Base-by-base conservation (phyloP, 1,140 invertebrate species). In the Yoshiicerus persimilis region DNA sequence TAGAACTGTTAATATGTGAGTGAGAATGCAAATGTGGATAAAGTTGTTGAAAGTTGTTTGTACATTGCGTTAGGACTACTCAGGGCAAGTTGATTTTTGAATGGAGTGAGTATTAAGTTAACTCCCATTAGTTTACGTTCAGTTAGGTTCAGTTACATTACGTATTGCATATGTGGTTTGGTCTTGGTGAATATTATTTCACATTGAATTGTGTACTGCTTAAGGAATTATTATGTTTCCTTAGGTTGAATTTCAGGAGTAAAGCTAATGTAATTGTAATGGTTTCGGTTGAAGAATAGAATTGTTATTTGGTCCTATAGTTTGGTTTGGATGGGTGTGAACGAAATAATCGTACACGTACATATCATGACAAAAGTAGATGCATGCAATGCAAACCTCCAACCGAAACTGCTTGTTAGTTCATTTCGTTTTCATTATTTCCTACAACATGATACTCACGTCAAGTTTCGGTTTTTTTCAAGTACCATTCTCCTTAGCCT, bases 401-500 rank as follows among this genome's bases (percentile, higher is more conserved):
- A 4, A n/a, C 25, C 66, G 13, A 70, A 30, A 8, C 32, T 80
- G 75, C 75, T 80, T 36, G 75, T 80, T 80, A 80, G 75, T 80
- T 80, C 75, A 80, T 56, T 56, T 56, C 47, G 47, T 56, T 56
- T 56, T 56, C 47, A 56, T 80, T 80, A 80, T 36, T 80, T 80
- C 75, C 10, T 80, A 80, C n/a, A n/a, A n/a, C 75, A 80, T 80
- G 75, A 34, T 38, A 80, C 75, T 80, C 30, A 80, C 75, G 32
- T 80, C 75, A 80, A 36, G 75, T 80, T 32, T 80, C 75, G 75
- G 32, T 80, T 80, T 80, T 80, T 80, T 80, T 80, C 75, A 80
- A 80, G 32, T 80, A 20, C 32, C n/a, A n/a, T n/a, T 6, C 20
- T 56, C 20, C 47, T 56, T 56, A 56, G 47, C 47, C 47, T 56